A percentile compares a stretch with the other conserved stretches of the same genome.
These are phyloP conservation scores for Diachasma alloeum DNA, from an alignment of 1,140 invertebrate species.

Conservation along the genomic window DNA sequence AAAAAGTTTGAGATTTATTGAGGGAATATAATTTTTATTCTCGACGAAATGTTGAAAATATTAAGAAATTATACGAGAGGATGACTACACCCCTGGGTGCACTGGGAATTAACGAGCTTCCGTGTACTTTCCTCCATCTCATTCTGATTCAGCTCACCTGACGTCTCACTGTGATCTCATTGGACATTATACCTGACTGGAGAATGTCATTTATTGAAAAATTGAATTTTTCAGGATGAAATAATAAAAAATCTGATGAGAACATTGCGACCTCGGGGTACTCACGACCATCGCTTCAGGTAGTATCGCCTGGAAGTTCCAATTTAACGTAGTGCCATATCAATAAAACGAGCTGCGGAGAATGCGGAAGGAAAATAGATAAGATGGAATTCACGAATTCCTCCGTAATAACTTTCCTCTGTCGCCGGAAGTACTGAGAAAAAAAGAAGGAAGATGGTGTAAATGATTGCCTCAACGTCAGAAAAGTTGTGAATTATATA, in stretches of 20 bases:
- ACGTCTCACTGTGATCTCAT: neutral
- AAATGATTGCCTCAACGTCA: neutral
- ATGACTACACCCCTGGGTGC: neutral
- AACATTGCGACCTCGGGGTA: neutral
- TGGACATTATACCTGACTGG: neutral
- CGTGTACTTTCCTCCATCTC: neutral
- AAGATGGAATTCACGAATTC: neutral
- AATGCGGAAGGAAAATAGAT: neutral
- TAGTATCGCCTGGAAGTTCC: neutral
- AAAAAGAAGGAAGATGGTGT: neutral
- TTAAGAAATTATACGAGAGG: neutral
- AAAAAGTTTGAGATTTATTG: neutral
- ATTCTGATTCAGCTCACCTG: neutral
- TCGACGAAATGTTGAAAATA: neutral
- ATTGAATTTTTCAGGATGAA: neutral
- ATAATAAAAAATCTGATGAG: neutral
- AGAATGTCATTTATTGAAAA: neutral
- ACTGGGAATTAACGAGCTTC: neutral
- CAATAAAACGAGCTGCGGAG: neutral
- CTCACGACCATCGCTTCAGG: neutral
- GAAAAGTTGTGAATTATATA: neutral
- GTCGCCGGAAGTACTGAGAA: neutral
- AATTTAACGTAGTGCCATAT: neutral
- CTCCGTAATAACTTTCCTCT: neutral
- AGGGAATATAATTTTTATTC: neutral